Base-by-base conservation (phyloP, 2,797 vertebrate species). In the Peromyscus eremicus region DNA sequence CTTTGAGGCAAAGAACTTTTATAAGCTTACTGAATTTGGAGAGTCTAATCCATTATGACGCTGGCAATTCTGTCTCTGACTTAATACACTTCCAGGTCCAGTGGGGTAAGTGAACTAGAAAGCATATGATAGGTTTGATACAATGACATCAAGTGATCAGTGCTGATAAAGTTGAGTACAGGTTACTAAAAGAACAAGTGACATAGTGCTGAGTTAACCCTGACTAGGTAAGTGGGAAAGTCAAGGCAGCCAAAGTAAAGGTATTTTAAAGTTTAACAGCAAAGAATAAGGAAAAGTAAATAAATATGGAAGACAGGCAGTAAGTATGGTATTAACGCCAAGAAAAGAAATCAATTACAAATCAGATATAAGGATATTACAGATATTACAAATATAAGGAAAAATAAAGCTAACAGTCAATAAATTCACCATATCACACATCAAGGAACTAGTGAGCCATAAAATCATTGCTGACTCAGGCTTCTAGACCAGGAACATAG, bases 1-100 rank as follows among this genome's bases (percentile, higher is more conserved):
- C 29, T 77, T 73, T 92, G 60, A 77, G 88, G 34, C 43, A 32
- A 40, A 83, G 29, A 71, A 71, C 52, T 68, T 88, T 46, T 84
- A 80, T 75, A 91, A 86, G 49, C 43, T 90, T 70, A 90, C 62
- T 83, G 77, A 94, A 14, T 91, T 80, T 90, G 85, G 66, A 82
- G 37, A 49, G 84, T 68, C 46, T 40, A 79, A 55, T 92, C 71
- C 37, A 92, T 95, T 85, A 75, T 92, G 55, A 86, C 87, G 68
- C 80, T 43, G 40, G 70, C 86, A 93, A 89, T 14, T 21, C 25
- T 79, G 6, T 91, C 40, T 6, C 52, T 49, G 49, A 92, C 13
- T 68, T 71, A 90, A 64, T 46, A 90, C 86, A 87, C 12, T 84
- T 75, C 13, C 23, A 60, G 81, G 23, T 5, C 6, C 80, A 46